Evolutionary conservation across 2,113 vertebrate genomes (phyloP), one percentile per base, ranked within the genome.

Genomic region (Salvelinus alpinus): DNA sequence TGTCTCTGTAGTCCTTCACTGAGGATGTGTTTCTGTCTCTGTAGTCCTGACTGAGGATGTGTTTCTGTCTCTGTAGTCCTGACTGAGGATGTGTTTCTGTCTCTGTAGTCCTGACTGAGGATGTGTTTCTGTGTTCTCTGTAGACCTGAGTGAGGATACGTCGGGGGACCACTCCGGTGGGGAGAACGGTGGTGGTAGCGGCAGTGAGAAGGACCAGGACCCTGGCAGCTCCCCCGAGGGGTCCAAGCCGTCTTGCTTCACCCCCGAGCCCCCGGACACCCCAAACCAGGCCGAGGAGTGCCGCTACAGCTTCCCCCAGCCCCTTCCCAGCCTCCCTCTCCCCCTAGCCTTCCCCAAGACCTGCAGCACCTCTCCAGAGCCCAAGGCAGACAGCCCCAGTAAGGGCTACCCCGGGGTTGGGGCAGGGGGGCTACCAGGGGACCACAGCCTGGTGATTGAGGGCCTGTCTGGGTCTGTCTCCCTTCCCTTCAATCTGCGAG

Each of bases 161-260:
- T 80, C 95, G 20, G 95, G 93, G 38, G 97, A 97, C 6, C 76
- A 86, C 69, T 92, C 92, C 0, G 91, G 94, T 6, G 86, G 87
- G 1, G 98, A 98, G 48, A 96, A 90, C 68, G 85, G 92, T 0
- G 95, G 38, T 54, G 51, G 96, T 48, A 93, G 88, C 83, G 95
- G 93, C 91, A 97, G 96, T n/a, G 97, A 99, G 85, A 96, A 96
- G 88, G 97, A 98, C 54, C 87, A 94, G 34, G 97, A 98, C 70
- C 93, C 94, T 79, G 89, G 91, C 87, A 96, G 94, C 84, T 97
- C 98, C 24, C 97, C 98, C 0, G 97, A 98, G 2, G 93, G 93
- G 69, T 88, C 92, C 80, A 96, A 96, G 84, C 80, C 91, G 7
- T 91, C 88, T 54, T 96, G 95, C 89, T 97, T 95, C 86, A 92